These are phyloP conservation scores for Anguilla pacifica DNA, from an alignment of 2,797 vertebrate genomes.

Conservation along the genomic window DNA sequence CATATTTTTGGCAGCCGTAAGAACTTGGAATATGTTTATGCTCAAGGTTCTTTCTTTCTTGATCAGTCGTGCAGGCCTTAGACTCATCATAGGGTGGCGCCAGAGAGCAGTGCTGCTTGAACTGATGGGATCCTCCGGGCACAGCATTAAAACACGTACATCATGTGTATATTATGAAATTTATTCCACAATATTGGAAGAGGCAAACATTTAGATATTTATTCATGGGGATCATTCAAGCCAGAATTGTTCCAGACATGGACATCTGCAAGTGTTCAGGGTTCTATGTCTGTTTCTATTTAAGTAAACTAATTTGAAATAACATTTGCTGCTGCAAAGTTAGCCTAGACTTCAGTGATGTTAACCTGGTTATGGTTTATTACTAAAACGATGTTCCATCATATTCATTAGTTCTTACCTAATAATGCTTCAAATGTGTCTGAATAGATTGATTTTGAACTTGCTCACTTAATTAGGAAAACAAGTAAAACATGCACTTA, in stretches of 20 bases:
- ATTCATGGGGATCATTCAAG: not conserved
- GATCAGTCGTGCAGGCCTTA: not conserved
- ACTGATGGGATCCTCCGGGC: no score
- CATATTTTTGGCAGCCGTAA: not conserved
- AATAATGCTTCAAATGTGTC: no score
- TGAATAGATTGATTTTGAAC: no score
- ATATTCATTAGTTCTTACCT: not conserved
- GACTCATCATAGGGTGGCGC: constrained; percentile 43
- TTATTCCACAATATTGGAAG: no score
- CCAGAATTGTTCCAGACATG: not conserved
- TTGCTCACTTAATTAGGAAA: no score
- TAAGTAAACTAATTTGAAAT: not conserved
- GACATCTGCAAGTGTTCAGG: not conserved
- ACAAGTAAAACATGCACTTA: no score
- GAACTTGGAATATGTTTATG: not conserved
- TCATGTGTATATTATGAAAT: not conserved
- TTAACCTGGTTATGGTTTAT: not conserved
- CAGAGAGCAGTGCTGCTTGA: constrained; percentile 39
- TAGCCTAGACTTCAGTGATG: not conserved
- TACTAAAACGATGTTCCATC: not conserved
- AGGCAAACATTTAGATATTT: not conserved
- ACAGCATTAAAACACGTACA: not conserved
- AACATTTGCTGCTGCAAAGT: no score
- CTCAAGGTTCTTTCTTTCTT: not conserved
- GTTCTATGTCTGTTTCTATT: not conserved